phyloP scores from a whole-genome alignment of 92 coral and sea anemone genomes.

The Virgularia gustaviana region DNA sequence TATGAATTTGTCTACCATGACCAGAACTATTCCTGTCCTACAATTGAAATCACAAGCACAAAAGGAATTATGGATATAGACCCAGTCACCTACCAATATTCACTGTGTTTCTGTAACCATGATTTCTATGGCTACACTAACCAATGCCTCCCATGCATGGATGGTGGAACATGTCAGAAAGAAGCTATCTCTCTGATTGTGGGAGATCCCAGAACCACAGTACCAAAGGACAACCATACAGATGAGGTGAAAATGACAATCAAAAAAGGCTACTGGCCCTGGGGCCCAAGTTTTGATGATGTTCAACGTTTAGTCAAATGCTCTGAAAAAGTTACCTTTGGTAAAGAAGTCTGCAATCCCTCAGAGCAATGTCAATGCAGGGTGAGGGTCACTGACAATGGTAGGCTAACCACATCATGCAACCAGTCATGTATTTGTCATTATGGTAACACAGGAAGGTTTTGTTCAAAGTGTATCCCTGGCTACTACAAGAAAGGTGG shows the following conservation, averaged over 20 bases:
- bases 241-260: conserved; percentile 47
- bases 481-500: conserved; percentile 54
- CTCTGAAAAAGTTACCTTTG: background rate
- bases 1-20: background rate
- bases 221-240: background rate
- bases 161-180: conserved; percentile 53
- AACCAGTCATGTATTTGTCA: conserved; percentile 50
- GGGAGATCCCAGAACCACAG: background rate
- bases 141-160: conserved; percentile 60
- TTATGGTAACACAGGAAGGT: conserved; percentile 43
- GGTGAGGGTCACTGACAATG: background rate
- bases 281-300: conserved; percentile 4
- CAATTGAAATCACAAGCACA: conserved; percentile 52
- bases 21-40: conserved; percentile 58
- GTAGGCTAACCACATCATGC: conserved; percentile 37
- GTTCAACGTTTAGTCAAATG: conserved; percentile 22
- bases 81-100: conserved; percentile 59
- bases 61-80: conserved; percentile 63
- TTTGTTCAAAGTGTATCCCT: conserved; percentile 55
- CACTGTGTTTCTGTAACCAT: conserved; percentile 61
- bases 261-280: conserved; percentile 68
- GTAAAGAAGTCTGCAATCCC: conserved; percentile 13
- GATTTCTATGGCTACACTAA: conserved; percentile 62
- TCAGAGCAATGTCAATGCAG: conserved; percentile 18
- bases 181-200: conserved; percentile 12